A percentile compares a stretch with the other conserved stretches of the same genome.
phyloP scores from a whole-genome alignment of 2,888 invertebrate species.

The Drosophila picticornis region DNA sequence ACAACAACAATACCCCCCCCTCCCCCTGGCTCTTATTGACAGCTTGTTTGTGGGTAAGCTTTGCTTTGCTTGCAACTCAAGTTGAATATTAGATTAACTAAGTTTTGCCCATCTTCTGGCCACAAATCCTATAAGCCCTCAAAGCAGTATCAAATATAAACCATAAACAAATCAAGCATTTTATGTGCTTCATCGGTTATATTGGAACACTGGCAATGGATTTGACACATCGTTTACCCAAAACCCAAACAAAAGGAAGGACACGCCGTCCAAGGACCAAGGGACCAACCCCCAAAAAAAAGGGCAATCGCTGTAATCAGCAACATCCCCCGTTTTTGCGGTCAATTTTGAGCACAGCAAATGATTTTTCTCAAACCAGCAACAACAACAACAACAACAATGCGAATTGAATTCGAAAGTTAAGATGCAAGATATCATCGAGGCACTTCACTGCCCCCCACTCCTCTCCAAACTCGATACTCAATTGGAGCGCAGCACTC shows the following conservation, averaged over 20 bases:
- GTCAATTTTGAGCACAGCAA: slow-evolving; percentile 28
- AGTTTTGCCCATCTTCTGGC: slow-evolving; percentile 16
- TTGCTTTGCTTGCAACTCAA: slow-evolving; percentile 12
- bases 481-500: slow-evolving; percentile 10
- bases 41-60: slow-evolving; percentile 4
- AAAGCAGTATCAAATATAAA: slow-evolving; percentile 3
- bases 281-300: slow-evolving; percentile 45
- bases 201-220: slow-evolving; percentile 32
- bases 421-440: slow-evolving; percentile 52
- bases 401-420: slow-evolving; percentile 50
- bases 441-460: slow-evolving; percentile 6
- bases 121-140: slow-evolving; percentile 42
- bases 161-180: slow-evolving; percentile 47
- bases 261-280: background rate
- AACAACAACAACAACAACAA: slow-evolving; percentile 31
- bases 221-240: slow-evolving; percentile 67
- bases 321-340: slow-evolving; percentile 51
- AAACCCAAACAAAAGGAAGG: slow-evolving; percentile 21
- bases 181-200: slow-evolving; percentile 54
- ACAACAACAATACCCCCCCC: too few species aligned
- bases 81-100: slow-evolving; percentile 16
- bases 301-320: slow-evolving; percentile 43
- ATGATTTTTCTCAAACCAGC: slow-evolving; percentile 12
- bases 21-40: slow-evolving; percentile 14
- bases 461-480: slow-evolving; percentile 4